phyloP scores from a whole-genome alignment of 2,888 invertebrate genomes.

The Morpho achilles region DNA sequence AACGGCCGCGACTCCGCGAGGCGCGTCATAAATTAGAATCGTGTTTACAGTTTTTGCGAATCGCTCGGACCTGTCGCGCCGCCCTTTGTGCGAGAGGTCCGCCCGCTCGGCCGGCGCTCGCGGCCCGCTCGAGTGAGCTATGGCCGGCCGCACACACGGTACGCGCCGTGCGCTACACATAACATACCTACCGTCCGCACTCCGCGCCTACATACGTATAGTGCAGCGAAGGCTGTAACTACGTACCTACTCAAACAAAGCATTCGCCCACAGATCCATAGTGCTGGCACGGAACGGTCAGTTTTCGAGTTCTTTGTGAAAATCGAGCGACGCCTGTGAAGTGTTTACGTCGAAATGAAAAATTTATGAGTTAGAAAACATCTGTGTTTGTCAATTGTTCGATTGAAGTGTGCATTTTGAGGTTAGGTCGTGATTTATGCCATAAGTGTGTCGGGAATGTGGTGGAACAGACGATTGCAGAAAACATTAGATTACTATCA shows the following conservation, averaged over 20 bases:
- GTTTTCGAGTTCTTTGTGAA: conserved; percentile 57
- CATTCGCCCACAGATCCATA: conserved; percentile 69
- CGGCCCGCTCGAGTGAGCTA: conserved; percentile 52
- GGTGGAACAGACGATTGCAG: conserved; percentile 24
- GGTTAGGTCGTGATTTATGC: conserved; percentile 66
- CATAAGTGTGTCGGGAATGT: conserved; percentile 35
- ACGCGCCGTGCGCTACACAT: conserved; percentile 47
- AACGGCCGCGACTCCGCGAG: conserved; percentile 41
- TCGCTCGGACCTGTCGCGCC: conserved; percentile 58
- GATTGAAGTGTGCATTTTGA: conserved; percentile 65
- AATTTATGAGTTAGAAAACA: conserved; percentile 55
- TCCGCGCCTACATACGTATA: conserved; percentile 48
- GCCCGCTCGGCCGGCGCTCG: conserved; percentile 34
- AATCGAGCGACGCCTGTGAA: conserved; percentile 46
- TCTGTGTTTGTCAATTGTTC: conserved; percentile 61
- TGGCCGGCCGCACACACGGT: conserved; percentile 60
- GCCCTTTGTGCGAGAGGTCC: conserved; percentile 53
- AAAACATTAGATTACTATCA: conserved; percentile 15
- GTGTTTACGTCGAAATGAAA: conserved; percentile 54
- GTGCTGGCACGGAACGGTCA: conserved; percentile 49
- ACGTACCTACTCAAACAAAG: conserved; percentile 75
- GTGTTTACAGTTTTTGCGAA: conserved; percentile 74
- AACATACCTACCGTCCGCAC: conserved; percentile 57
- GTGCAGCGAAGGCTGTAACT: conserved; percentile 71
- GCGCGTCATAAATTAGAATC: conserved; percentile 62